Conservation (phyloP, 2,888 invertebrate genomes). For the Tenthredo notha region DNA sequence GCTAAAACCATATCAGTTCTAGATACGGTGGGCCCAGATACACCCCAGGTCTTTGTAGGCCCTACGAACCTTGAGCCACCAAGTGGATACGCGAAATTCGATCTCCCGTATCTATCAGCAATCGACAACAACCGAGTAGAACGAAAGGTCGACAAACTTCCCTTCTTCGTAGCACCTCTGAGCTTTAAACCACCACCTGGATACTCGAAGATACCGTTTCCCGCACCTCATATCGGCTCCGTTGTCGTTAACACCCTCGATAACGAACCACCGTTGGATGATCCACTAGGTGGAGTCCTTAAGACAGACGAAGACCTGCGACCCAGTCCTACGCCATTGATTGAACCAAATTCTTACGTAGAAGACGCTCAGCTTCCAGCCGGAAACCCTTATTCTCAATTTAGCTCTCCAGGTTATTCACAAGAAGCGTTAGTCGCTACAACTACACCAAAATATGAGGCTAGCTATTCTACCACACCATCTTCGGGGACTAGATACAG, state of each 20-base stretch:
- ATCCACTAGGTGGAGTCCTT: constrained; percentile 55
- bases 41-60: constrained; percentile 90
- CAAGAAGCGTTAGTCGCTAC: constrained; percentile 20
- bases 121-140: constrained; percentile 85
- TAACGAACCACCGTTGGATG: constrained; percentile 58
- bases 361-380: constrained; percentile 77
- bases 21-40: constrained; percentile 85
- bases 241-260: constrained; percentile 86
- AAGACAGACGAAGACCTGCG: constrained; percentile 62
- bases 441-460: constrained; percentile 64
- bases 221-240: constrained; percentile 92
- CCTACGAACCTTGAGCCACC: constrained; percentile 88
- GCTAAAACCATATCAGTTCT: constrained; percentile 89
- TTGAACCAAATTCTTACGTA: constrained; percentile 75
- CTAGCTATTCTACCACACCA: constrained; percentile 54
- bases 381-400: constrained; percentile 56
- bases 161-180: constrained; percentile 92
- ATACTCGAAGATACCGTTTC: constrained; percentile 91
- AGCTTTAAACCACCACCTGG: constrained; percentile 92
- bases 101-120: constrained; percentile 89
- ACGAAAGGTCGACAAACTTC: constrained; percentile 86
- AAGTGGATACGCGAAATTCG: constrained; percentile 88
- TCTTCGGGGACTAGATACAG: constrained; percentile 61
- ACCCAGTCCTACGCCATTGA: constrained; percentile 67
- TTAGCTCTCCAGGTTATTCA: background rate